Evolutionary conservation across 1,140 invertebrate genomes (phyloP).

Genomic region (Zaprionus gabonicus): DNA sequence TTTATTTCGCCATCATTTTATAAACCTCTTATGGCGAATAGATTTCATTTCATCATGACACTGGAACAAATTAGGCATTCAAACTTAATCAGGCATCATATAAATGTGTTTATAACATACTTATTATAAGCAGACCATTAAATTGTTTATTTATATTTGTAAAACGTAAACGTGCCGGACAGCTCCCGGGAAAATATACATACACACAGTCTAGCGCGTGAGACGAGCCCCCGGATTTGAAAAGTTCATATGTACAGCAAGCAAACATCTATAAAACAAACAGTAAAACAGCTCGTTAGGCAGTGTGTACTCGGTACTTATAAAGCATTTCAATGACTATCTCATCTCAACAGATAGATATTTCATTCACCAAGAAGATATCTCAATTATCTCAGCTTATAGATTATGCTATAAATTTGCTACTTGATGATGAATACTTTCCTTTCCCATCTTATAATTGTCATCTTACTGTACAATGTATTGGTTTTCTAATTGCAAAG

Average conservation of each 20-base stretch:
- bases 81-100: constrained; percentile 7
- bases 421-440: background rate
- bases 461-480: background rate
- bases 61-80: constrained; percentile 16
- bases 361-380: background rate
- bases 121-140: background rate
- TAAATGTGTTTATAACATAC: constrained; percentile 9
- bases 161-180: background rate
- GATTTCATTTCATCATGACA: constrained; percentile 13
- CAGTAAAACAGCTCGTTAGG: background rate
- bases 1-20: constrained; percentile 10
- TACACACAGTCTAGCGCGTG: background rate
- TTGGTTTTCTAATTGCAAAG: constrained; percentile 1
- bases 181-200: background rate
- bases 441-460: background rate
- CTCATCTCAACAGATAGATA: background rate
- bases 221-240: constrained; percentile 38
- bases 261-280: constrained; percentile 16
- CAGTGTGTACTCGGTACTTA: background rate
- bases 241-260: constrained; percentile 8
- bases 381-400: background rate
- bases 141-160: constrained; percentile 8
- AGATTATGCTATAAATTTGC: background rate
- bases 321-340: background rate
- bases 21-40: background rate